These are phyloP conservation scores for Pteronura brasiliensis DNA, from an alignment of 2,113 vertebrate species.

Conservation along the genomic window DNA sequence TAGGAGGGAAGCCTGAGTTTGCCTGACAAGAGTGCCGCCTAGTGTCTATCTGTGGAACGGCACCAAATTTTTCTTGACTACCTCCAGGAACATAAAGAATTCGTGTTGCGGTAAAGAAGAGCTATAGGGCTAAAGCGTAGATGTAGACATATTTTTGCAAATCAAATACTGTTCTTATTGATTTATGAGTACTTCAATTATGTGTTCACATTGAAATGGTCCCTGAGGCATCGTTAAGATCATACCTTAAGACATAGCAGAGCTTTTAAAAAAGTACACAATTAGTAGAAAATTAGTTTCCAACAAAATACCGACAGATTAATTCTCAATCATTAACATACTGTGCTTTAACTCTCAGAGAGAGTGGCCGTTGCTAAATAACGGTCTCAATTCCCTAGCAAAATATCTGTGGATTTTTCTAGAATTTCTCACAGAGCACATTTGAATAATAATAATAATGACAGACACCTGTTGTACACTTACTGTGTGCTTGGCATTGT, in stretches of 20 bases:
- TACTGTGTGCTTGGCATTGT: neutral
- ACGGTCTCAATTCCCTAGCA: neutral
- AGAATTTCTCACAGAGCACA: neutral
- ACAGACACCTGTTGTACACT: neutral
- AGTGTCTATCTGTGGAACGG: neutral
- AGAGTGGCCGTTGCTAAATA: neutral
- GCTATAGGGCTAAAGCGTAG: neutral
- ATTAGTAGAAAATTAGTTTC: conserved; percentile 33
- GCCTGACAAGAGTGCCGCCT: conserved; percentile 52
- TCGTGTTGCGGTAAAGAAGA: neutral
- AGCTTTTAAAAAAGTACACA: neutral
- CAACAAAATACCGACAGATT: neutral
- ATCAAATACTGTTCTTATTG: neutral
- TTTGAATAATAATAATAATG: neutral
- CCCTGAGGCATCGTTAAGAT: neutral
- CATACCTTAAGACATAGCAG: neutral
- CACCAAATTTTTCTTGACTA: neutral
- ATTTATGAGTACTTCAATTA: neutral
- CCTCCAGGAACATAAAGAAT: fast-evolving
- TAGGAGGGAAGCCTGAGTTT: neutral
- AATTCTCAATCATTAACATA: neutral
- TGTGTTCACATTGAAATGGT: neutral
- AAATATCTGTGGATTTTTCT: neutral
- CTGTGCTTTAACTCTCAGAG: neutral
- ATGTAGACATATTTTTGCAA: neutral